These are phyloP conservation scores for Orcinus orca DNA, from an alignment of 2,113 vertebrate genomes.

Conservation along the genomic window DNA sequence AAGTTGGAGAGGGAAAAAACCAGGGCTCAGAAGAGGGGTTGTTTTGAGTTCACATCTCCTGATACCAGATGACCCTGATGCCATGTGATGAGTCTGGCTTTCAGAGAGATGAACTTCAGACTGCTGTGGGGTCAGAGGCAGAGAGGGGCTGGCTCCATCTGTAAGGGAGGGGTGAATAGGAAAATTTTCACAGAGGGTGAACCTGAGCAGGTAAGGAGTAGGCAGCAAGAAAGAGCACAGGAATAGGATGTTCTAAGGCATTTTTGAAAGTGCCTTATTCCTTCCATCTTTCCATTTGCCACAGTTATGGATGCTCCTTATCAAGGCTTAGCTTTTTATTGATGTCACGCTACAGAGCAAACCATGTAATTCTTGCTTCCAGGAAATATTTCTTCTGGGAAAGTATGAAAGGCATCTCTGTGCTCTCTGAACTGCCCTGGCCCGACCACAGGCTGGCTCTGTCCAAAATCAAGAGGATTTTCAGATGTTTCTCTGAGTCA, in stretches of 20 bases:
- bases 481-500: slow-evolving; percentile 56
- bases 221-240: not conserved
- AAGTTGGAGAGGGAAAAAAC: not conserved
- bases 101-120: not conserved
- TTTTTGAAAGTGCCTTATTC: not conserved
- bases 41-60: not conserved
- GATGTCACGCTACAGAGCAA: slow-evolving; percentile 27
- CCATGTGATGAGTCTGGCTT: not conserved
- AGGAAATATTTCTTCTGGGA: slow-evolving; percentile 67
- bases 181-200: not conserved
- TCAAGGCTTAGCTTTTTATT: slow-evolving; percentile 15
- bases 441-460: not conserved
- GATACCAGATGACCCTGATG: not conserved
- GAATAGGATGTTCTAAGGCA: not conserved
- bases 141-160: not conserved
- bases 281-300: not conserved
- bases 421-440: not conserved
- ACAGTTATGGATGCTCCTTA: not conserved
- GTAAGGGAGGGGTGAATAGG: not conserved
- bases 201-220: not conserved
- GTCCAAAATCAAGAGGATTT: slow-evolving; percentile 48
- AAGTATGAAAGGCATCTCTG: slow-evolving; percentile 62
- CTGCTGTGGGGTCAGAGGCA: not conserved
- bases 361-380: slow-evolving; percentile 25
- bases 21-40: not conserved